Evolutionary conservation across 2,113 vertebrate genomes (phyloP).

Genomic region (Stictonetta naevosa): DNA sequence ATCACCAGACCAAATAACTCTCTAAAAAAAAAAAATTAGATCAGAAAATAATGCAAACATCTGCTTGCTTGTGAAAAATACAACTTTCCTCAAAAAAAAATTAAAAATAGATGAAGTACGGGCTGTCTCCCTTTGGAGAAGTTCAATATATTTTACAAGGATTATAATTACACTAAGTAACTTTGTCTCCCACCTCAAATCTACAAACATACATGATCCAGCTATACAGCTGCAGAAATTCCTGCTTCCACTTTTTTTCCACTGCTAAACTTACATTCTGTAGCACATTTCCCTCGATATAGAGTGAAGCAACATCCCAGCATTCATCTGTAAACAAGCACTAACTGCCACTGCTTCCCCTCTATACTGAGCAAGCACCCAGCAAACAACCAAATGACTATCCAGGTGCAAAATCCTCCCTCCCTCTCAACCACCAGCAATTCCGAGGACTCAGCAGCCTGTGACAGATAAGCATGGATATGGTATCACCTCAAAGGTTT

Average conservation of each 20-base stretch:
- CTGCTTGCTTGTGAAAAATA: neutral
- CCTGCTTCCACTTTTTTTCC: neutral
- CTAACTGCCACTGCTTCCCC: neutral
- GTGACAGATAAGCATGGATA: neutral
- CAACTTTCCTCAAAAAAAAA: neutral
- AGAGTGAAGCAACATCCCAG: neutral
- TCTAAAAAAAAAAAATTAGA: conserved; percentile 68
- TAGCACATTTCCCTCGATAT: neutral
- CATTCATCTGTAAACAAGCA: neutral
- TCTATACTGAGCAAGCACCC: neutral
- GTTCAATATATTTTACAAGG: neutral
- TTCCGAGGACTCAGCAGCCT: neutral
- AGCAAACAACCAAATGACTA: neutral
- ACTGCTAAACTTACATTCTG: neutral
- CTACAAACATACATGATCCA: neutral
- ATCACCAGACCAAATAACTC: conserved; percentile 89
- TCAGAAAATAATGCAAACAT: neutral
- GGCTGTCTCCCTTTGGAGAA: neutral
- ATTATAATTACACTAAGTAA: neutral
- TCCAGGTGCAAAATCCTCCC: neutral
- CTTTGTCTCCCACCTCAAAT: neutral
- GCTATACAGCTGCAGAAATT: neutral
- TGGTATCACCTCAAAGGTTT: neutral
- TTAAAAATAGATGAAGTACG: neutral
- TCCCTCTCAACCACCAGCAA: neutral